phyloP scores from a whole-genome alignment of 2,888 invertebrate genomes.

The Noctua fimbriata region DNA sequence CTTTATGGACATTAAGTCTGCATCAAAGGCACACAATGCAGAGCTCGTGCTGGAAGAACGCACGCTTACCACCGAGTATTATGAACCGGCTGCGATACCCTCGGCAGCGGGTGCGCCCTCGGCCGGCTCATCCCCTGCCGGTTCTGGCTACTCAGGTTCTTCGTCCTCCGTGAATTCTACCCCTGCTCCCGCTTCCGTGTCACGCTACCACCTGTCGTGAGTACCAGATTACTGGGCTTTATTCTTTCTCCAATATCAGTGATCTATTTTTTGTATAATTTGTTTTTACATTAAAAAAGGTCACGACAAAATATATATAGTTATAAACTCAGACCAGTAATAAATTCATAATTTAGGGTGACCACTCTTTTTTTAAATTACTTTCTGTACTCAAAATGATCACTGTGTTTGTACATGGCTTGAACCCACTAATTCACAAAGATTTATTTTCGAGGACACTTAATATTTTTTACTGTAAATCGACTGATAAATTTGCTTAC shows the following conservation, averaged over 20 bases:
- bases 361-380: not conserved
- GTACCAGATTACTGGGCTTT: conserved; percentile 74
- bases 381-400: conserved; percentile 49
- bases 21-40: conserved; percentile 97
- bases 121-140: conserved; percentile 89
- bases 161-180: conserved; percentile 91
- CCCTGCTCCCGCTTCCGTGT: conserved; percentile 83
- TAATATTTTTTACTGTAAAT: not conserved
- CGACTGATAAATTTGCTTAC: not conserved
- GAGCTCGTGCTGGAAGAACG: conserved; percentile 97
- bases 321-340: not conserved
- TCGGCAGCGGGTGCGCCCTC: conserved; percentile 90
- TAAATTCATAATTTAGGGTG: not conserved
- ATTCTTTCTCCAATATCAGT: conserved; percentile 50
- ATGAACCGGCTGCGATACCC: conserved; percentile 95
- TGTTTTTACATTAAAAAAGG: not conserved
- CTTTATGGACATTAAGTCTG: conserved; percentile 99
- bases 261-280: conserved; percentile 54
- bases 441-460: conserved; percentile 1
- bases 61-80: conserved; percentile 97
- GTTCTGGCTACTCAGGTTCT: conserved; percentile 92
- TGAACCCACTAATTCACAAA: conserved; percentile 52
- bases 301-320: not conserved
- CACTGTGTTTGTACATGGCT: conserved; percentile 47
- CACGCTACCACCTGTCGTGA: conserved; percentile 88